Base-by-base conservation (phyloP, 1,140 invertebrate genomes). In the Cyrtorhinus lividipennis region DNA sequence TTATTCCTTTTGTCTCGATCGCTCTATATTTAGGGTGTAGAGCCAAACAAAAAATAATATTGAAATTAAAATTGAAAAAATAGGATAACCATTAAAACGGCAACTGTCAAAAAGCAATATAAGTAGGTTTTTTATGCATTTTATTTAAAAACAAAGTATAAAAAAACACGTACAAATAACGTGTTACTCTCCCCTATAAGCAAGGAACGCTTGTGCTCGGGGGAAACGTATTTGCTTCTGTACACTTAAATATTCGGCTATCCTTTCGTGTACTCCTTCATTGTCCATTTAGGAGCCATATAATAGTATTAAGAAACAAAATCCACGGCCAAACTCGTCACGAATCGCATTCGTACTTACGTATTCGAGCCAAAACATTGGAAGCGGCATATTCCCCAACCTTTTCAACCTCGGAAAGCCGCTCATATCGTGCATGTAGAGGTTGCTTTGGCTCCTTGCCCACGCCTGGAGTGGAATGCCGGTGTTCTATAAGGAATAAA, bases 321-420 rank as follows among this genome's bases (percentile, higher is more conserved):
- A 20, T 12, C n/a, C n/a, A n/a, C n/a, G n/a, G n/a, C n/a, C n/a
- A n/a, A n/a, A n/a, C n/a, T n/a, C n/a, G n/a, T n/a, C n/a, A n/a
- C n/a, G n/a, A n/a, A n/a, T n/a, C n/a, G n/a, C n/a, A n/a, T 56
- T 12, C 10, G 25, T 62, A 24, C 79, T 81, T 73, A 83, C 82
- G 71, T 81, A 81, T 80, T 83, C 82, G 0, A 76, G 70, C 80
- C 81, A 83, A 66, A 79, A 80, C 66, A 81, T 71, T 0, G 82
- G 82, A 27, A 83, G 64, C 0, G 77, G 68, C 1, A 74, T 72
- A 59, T 80, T 75, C 25, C 76, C 79, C 65, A 83, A 81, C 64
- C 66, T 74, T 8, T 73, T 66, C 1, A 80, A 69, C 0, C 67
- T 61, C 1, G 69, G 68, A 65, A 78, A 80, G 0, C 72, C 72